Evolutionary conservation across 2,797 vertebrate genomes (phyloP).

Genomic region (Pteropus rufus): DNA sequence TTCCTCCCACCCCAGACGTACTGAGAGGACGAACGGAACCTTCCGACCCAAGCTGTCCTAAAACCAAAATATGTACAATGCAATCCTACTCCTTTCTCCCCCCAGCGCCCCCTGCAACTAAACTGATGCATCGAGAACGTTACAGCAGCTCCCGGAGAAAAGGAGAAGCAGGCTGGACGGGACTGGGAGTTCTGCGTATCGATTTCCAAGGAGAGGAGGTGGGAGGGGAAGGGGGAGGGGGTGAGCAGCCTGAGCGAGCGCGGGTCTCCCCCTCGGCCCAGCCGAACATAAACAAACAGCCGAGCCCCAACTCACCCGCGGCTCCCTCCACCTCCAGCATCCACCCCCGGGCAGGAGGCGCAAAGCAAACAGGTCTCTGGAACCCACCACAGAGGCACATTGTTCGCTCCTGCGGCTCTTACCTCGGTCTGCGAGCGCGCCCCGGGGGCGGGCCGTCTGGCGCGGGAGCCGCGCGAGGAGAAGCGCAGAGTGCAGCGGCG

Average conservation of each 20-base stretch:
- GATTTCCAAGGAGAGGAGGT: slow-evolving; percentile 2
- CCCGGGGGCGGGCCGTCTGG: slow-evolving; percentile 63
- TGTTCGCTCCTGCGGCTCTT: slow-evolving; percentile 63
- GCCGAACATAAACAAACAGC: not conserved
- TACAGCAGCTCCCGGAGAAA: not conserved
- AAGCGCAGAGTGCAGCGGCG: not conserved
- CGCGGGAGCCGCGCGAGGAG: not conserved
- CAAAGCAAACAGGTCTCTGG: slow-evolving; percentile 75
- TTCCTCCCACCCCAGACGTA: not conserved
- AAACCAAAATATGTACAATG: not conserved
- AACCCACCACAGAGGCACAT: slow-evolving; percentile 50
- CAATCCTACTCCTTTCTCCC: too few relatives aligned
- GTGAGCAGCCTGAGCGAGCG: not conserved
- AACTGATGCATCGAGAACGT: not conserved
- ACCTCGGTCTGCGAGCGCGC: slow-evolving; percentile 72
- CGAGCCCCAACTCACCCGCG: not conserved
- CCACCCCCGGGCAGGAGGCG: slow-evolving; percentile 16
- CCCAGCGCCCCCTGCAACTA: not conserved
- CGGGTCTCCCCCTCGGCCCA: not conserved
- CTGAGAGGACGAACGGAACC: not conserved
- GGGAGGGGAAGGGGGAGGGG: not conserved
- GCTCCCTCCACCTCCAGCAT: slow-evolving; percentile 16
- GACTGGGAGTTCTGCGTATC: not conserved
- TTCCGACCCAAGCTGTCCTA: not conserved
- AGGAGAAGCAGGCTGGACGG: not conserved